Base-by-base conservation (phyloP, 2,113 vertebrate species). In the Notarius quadriscutis region DNA sequence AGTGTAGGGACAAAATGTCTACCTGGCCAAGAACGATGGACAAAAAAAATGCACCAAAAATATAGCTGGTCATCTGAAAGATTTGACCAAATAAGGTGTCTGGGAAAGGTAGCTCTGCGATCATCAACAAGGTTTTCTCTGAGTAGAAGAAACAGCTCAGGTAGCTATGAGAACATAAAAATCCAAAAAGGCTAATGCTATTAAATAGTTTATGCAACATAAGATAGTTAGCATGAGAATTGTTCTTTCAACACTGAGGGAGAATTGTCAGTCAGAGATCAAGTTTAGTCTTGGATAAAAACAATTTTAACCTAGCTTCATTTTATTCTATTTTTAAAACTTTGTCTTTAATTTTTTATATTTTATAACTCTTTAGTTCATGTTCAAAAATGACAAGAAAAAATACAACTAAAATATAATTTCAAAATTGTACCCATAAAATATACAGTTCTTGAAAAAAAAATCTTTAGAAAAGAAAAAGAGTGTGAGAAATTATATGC, bases 31-130 rank as follows among this genome's bases (percentile, higher is more conserved):
- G 94, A 95, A 95, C 82, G 91, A 92, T 81, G 91, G 94, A 96
- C 93, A 96, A 92, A 95, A 94, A 95, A 88, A 96, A 91, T 9
- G 94, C 91, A 89, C 94, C 95, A 81, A 95, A 94, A 93, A 96
- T 92, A 93, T 95, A 96, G 93, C 95, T 95, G 60, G 92, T 91
- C 94, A 96, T 96, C 94, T 96, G 94, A 95, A 96, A 96, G 91
- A 94, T 91, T 89, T 93, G 93, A 88, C 92, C 94, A 69, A 96
- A 96, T 90, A 94, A 86, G 92, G 92, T 92, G 90, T 94, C 94
- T 69, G 95, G 94, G 78, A 90, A 58, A 48, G 95, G 95, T 90
- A 96, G 87, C 90, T 95, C 94, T 71, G 93, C 94, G 84, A 95
- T 95, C 95, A 95, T 93, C 94, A 95, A 91, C 87, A 96, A 92